These are phyloP conservation scores for Motacilla alba DNA, from an alignment of 2,113 vertebrate genomes.

Conservation along the genomic window DNA sequence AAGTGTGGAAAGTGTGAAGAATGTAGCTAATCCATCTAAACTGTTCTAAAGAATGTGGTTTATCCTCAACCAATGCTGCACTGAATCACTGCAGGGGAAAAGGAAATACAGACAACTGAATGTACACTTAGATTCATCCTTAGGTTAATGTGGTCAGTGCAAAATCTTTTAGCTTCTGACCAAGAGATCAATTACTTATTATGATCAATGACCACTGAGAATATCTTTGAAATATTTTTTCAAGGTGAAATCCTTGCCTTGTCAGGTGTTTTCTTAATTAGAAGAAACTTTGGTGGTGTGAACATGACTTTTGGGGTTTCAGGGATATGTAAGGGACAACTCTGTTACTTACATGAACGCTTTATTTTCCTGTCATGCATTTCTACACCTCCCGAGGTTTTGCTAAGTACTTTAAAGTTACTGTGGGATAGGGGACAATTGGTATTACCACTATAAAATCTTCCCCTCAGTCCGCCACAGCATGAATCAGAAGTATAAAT, in stretches of 20 bases:
- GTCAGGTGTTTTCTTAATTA: neutral
- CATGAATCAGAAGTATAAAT: conserved; percentile 52
- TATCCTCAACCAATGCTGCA: neutral
- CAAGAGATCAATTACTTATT: neutral
- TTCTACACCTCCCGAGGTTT: neutral
- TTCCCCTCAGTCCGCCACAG: neutral
- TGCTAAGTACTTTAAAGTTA: conserved; percentile 37
- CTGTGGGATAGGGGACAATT: conserved; percentile 22
- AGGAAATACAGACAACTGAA: neutral
- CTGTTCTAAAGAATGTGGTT: neutral
- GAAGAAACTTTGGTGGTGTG: neutral
- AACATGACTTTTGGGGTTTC: neutral
- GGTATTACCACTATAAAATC: conserved; percentile 22
- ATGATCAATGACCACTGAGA: neutral
- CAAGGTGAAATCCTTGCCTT: neutral
- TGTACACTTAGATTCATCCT: neutral
- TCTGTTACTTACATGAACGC: neutral
- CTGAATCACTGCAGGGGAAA: neutral
- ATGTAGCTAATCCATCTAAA: neutral
- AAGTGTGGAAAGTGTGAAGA: neutral
- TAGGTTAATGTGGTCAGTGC: neutral
- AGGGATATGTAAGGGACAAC: neutral
- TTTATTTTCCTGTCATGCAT: neutral
- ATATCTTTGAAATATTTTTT: neutral
- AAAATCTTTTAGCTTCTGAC: neutral